Conservation (phyloP, 64 coral and sea anemone species). For the Dendronephthya gigantea region DNA sequence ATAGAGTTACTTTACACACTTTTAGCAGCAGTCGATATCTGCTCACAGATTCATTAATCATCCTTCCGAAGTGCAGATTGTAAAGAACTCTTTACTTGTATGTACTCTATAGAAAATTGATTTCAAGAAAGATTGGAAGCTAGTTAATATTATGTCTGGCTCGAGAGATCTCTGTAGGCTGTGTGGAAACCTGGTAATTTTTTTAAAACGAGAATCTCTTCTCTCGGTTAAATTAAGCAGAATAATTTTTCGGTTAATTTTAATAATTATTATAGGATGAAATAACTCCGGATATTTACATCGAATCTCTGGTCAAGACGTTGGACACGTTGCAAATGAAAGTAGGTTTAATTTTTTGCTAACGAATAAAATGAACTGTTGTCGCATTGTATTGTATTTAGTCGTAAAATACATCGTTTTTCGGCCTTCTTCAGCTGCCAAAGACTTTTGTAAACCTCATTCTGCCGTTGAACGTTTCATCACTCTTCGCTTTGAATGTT, state of each 20-base stretch:
- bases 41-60: too few species aligned
- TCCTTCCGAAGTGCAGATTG: too few species aligned
- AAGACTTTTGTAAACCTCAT: constrained; percentile 74
- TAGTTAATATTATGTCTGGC: constrained; percentile 37
- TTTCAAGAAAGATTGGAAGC: constrained; percentile 36
- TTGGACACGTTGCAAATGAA: not conserved
- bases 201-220: not conserved
- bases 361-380: too few species aligned
- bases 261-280: not conserved
- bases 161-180: constrained; percentile 30
- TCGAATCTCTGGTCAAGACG: not conserved
- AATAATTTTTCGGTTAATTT: not conserved
- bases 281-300: not conserved
- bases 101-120: constrained; percentile 9
- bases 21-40: too few species aligned
- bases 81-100: too few species aligned
- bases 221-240: not conserved
- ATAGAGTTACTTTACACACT: too few species aligned
- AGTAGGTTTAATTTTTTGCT: not conserved
- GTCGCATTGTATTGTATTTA: not conserved
- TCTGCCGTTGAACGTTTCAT: constrained; percentile 65
- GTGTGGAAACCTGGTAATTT: constrained; percentile 22
- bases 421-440: constrained; percentile 36
- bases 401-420: not conserved
- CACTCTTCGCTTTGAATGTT: constrained; percentile 30